Base-by-base conservation (phyloP, 1,140 invertebrate genomes). In the Mylabris phalerata region DNA sequence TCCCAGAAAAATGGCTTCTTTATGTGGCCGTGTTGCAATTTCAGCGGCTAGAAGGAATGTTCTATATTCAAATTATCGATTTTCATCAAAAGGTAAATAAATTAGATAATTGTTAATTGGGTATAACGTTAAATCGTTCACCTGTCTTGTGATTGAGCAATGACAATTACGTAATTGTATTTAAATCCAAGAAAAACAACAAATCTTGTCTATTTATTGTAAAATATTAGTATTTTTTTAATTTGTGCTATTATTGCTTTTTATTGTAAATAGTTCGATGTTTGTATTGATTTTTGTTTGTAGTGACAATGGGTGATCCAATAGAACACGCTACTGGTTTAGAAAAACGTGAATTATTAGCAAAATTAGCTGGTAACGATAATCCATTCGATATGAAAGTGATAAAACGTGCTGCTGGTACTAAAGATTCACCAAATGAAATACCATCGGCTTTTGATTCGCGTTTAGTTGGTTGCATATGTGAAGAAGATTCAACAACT, bases 391-490 rank as follows among this genome's bases (percentile, higher is more conserved):
- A 91, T 72, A 83, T 93, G 80, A 86, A 86, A 75, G 82, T 87
- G 1, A 71, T 87, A 63, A 89, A 92, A 77, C 82, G 90, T 67
- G 84, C 84, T 47, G 77, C 83, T 41, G 89, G 93, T 62, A 93
- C 93, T 50, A 88, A 89, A 72, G 90, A 89, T 25, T 77, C 83
- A 48, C 96, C 96, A 38, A 98, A 89, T 66, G 70, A 93, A 64
- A 86, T 98, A 66, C 90, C 92, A 59, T 96, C 94, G 47, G 86
- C 88, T 61, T 92, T 89, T 67, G 86, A 93, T 61, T 87, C 88
- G 60, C 84, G 95, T 67, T 81, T 98, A 63, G 84, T 99, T 69
- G 96, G 95, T 51, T 99, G 96, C 77, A 83, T 98, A 72, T 99
- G 96, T 77, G 92, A 98, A 76, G 92, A 95, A 75, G 95, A 98